A percentile compares a stretch with the other conserved stretches of the same genome.
phyloP scores from a whole-genome alignment of 2,888 invertebrate genomes.

The Synergus umbraculus region DNA sequence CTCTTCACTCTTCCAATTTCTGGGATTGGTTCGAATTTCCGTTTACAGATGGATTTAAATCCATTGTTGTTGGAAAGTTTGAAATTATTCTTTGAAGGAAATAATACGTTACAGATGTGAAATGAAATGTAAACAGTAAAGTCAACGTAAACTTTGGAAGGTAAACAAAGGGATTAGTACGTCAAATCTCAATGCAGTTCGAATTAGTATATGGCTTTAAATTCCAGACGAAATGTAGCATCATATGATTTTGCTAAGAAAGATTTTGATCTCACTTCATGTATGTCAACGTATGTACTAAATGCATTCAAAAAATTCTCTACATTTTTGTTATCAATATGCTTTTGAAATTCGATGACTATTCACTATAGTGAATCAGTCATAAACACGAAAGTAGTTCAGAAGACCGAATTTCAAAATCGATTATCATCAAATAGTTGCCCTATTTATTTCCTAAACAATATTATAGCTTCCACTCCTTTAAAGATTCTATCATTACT shows the following conservation, averaged over 20 bases:
- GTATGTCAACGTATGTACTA: no score
- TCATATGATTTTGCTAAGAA: no score
- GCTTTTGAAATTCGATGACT: not conserved
- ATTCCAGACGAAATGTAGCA: no score
- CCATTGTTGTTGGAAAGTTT: not conserved
- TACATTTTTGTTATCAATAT: not conserved
- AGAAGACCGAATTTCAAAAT: not conserved
- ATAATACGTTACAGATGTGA: not conserved
- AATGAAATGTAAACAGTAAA: not conserved
- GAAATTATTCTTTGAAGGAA: not conserved
- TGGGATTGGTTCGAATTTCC: not conserved
- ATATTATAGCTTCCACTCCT: no score
- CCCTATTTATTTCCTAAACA: no score
- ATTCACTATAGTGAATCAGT: not conserved
- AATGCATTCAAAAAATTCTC: not conserved
- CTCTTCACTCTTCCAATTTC: not conserved
- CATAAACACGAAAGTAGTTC: not conserved
- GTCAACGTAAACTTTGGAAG: not conserved
- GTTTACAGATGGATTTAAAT: not conserved
- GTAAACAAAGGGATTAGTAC: slow-evolving; percentile 1
- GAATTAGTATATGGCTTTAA: not conserved
- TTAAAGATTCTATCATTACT: no score
- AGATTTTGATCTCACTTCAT: no score
- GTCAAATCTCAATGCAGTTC: slow-evolving; percentile 15
- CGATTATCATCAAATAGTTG: not conserved